Evolutionary conservation across 2,888 invertebrate genomes (phyloP), one percentile per base, ranked within the genome.

Genomic region (Dichetophora obliterata): DNA sequence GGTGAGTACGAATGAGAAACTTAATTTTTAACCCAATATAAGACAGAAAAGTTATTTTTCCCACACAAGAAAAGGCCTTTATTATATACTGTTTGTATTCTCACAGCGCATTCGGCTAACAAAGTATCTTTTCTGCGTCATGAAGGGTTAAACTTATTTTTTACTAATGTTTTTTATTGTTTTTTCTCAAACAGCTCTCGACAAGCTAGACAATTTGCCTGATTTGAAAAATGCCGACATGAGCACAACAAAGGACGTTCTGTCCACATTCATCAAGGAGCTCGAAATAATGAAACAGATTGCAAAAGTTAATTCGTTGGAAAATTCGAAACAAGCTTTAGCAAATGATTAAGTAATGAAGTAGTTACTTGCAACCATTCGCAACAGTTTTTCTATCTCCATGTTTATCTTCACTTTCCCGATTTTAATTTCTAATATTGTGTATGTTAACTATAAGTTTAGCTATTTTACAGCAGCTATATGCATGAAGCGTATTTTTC

Each of bases 201-300:
- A 88, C 77, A 82, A 79, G 14, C 81, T 85, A 52, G 88, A 91
- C 16, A 90, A 91, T n/a, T 50, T 88, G 4, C 50, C 78, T 0
- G 88, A 88, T 78, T 79, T 87, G 3, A 92, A 92, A 79, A 91
- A 92, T 81, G 91, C 91, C 78, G 91, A 91, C 0, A 91, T 92
- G 57, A 91, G 91, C 81, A 92, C 92, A 83, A 92, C 93, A 24
- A 92, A 92, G 82, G 93, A 95, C 85, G 94, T 95, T 0, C 89
- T 95, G 70, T 93, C 93, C 84, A 93, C 95, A 92, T 89, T 95
- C 76, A 90, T 95, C 82, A 91, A 93, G 75, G 96, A 96, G 87
- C 90, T 96, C 43, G 92, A 92, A 71, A 92, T 92, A 0, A 91
- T 96, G 88, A 92, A 93, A 80, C 92, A 93, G 82, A 89, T 94